Evolutionary conservation across 2,888 invertebrate species (phyloP).

Genomic region (Ceriagrion tenellum): DNA sequence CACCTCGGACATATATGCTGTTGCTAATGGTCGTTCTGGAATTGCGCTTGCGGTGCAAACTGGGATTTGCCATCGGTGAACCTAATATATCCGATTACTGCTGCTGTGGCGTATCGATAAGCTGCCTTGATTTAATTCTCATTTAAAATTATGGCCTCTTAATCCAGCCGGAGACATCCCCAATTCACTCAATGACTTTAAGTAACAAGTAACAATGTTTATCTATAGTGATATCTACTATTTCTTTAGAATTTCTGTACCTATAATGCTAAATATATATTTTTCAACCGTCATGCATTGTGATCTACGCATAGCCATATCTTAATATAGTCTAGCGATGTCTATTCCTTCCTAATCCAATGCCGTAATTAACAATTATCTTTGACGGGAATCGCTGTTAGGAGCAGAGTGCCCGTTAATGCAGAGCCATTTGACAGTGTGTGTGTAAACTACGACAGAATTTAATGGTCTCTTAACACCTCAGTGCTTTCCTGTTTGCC

Average conservation of each 20-base stretch:
- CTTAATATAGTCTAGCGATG: not conserved
- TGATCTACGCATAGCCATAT: too few relatives aligned
- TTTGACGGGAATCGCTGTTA: not conserved
- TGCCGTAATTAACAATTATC: not conserved
- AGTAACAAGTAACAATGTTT: not conserved
- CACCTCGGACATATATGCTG: not conserved
- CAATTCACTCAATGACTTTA: not conserved
- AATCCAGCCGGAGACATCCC: not conserved
- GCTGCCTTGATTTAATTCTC: not conserved
- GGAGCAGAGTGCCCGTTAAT: not conserved
- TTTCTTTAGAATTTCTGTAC: too few relatives aligned
- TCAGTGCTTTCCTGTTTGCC: not conserved
- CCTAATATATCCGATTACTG: not conserved
- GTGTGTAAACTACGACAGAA: not conserved
- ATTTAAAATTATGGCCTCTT: not conserved
- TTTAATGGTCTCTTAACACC: not conserved
- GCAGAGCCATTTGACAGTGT: not conserved
- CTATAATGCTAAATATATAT: too few relatives aligned
- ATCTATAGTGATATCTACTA: too few relatives aligned
- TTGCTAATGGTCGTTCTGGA: not conserved
- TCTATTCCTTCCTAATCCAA: not conserved
- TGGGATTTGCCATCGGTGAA: not conserved
- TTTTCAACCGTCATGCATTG: too few relatives aligned
- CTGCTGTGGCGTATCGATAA: not conserved
- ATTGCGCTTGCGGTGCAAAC: not conserved